Base-by-base conservation (phyloP, 2,888 invertebrate genomes). In the Pinctada fucata region DNA sequence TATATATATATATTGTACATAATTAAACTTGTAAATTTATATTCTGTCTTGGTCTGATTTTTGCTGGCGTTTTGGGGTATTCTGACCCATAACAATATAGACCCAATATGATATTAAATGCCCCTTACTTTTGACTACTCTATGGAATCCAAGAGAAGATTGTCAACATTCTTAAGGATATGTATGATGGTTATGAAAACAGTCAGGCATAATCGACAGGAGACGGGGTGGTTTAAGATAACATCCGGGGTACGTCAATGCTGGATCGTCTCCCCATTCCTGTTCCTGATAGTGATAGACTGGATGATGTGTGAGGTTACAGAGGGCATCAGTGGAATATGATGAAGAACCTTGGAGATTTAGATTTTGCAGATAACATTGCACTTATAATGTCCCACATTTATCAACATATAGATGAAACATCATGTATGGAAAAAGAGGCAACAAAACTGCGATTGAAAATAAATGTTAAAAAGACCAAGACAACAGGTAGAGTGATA, bases 141-240 rank as follows among this genome's bases (percentile, higher is more conserved):
- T 31, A 31, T 31, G 31, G 31, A 31, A 31, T 31, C 31, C 31
- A 0, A 31, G 31, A 31, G 31, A 31, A 31, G 31, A 58, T 58
- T 58, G 58, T 58, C 58, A 58, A 58, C 58, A 58, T 58, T 58
- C 58, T 58, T 13, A 58, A 58, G 58, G 58, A 58, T 58, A 58
- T 58, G 58, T 58, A 58, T 58, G 58, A 58, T 58, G 58, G 58
- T 10, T 58, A 58, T 58, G 58, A 58, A 58, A 10, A 13, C 58
- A 58, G 58, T 58, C 8, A 58, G 58, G 58, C 58, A 58, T 58
- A 58, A 58, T 58, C 0, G 6, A 58, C 58, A 58, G 58, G 58
- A 58, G 13, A 10, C 58, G 13, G 58, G 13, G 6, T 58, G 6
- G 6, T 58, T 58, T 58, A 58, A 13, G 13, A 58, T 58, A 10